phyloP scores from a whole-genome alignment of 2,888 invertebrate species.

The Eumacrocentrus americanus region DNA sequence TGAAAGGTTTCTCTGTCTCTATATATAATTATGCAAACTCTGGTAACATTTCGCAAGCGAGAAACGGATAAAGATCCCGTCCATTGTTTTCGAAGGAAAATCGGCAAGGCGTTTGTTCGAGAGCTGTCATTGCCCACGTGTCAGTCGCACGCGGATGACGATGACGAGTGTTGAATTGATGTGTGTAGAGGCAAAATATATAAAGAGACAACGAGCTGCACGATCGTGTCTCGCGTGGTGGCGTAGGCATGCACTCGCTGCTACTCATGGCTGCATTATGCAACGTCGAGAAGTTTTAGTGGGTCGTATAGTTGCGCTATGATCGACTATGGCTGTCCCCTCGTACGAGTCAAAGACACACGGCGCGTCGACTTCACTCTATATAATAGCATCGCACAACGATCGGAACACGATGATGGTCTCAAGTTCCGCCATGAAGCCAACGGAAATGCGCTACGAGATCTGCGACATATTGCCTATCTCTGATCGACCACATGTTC shows the following conservation, averaged over 20 bases:
- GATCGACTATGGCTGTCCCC: slow-evolving; percentile 36
- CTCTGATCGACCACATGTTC: background rate
- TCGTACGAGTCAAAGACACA: slow-evolving; percentile 11
- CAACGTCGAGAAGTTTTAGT: slow-evolving; percentile 55
- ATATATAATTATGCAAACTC: slow-evolving; percentile 1
- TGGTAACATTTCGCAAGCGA: background rate
- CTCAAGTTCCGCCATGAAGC: slow-evolving; percentile 1
- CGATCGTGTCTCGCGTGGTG: slow-evolving; percentile 17
- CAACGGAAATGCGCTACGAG: background rate
- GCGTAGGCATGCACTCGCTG: slow-evolving; percentile 25
- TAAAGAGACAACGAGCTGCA: slow-evolving; percentile 23
- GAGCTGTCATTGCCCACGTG: slow-evolving; percentile 9
- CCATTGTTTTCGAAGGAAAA: slow-evolving; percentile 8
- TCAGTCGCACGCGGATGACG: background rate
- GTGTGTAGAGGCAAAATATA: slow-evolving; percentile 11
- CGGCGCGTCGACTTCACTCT: slow-evolving; percentile 17
- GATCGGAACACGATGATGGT: background rate
- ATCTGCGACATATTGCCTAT: background rate
- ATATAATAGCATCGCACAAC: background rate
- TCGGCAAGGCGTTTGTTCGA: slow-evolving; percentile 15
- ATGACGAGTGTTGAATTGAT: slow-evolving; percentile 4
- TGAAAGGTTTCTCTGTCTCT: background rate
- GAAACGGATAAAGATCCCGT: background rate
- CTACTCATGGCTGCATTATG: slow-evolving; percentile 47
- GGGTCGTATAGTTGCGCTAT: slow-evolving; percentile 58